Evolutionary conservation across 2,113 vertebrate species (phyloP), one percentile per base, ranked within the genome.

Genomic region (Hylia prasina): DNA sequence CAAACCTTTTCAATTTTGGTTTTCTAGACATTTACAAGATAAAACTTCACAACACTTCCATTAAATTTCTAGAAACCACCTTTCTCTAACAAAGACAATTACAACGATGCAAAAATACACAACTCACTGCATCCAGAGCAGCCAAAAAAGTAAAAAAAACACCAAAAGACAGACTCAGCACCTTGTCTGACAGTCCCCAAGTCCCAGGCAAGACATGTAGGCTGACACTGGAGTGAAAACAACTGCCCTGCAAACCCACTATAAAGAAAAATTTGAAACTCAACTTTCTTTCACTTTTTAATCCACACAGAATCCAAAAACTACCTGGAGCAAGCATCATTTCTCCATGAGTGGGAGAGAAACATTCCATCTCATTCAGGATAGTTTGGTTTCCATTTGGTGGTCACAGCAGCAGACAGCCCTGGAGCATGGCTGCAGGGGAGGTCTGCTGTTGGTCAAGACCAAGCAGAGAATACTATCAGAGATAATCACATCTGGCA

Each of bases 61-160:
- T 27, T 45, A 82, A 61, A 13, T 20, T 58, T 80, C 9, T 81
- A 54, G 56, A 30, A 87, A 60, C 48, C 3, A 16, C 7, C 27
- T 61, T 63, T 65, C 39, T 39, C 56, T 47, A 71, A 64, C 18
- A 58, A 50, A 63, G 28, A 10, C 21, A 82, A 14, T 23, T 44
- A 5, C 42, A 76, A 15, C 0, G 1, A 14, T 11, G 3, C 51
- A 90, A 69, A 15, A 0, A 0, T 4, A 47, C 1, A 1, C 33
- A 54, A 44, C 9, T 30, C 11, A 0, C 23, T 69, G 48, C 40
- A 35, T 15, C 9, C 57, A 35, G n/a, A 44, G 31, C 13, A 42
- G 42, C 8, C 11, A 57, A 39, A 47, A 47, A 14, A 27, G 6
- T 18, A 5, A 63, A 90, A 53, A 23, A 45, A 45, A 44, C 8